Percentiles rank a stretch among this genome's conserved stretches.
Evolutionary conservation across 53 echinoderm and acorn worm species (phyloP).

Genomic region (Paelopatides confundens): DNA sequence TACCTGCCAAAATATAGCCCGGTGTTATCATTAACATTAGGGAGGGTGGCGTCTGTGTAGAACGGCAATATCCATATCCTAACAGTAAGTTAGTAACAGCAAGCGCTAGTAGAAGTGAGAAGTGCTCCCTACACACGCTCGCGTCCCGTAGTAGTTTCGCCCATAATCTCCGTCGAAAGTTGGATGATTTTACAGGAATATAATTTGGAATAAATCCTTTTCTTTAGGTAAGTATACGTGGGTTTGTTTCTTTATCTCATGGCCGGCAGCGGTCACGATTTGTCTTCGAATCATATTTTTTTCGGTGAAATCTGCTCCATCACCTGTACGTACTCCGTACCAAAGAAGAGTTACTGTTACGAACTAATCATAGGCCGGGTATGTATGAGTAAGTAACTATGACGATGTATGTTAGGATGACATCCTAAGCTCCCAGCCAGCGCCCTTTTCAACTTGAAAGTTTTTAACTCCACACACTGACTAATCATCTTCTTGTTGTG

Average conservation of each 20-base stretch:
- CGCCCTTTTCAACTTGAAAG: slow-evolving; percentile 33
- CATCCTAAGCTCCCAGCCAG: slow-evolving; percentile 32
- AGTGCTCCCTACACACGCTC: slow-evolving; percentile 17
- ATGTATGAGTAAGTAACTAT: neutral
- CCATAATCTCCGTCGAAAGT: neutral
- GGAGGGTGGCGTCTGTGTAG: neutral
- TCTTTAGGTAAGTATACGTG: slow-evolving; percentile 4
- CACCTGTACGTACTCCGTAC: neutral
- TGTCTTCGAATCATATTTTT: neutral
- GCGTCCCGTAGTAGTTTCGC: slow-evolving; percentile 39
- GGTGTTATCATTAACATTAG: neutral
- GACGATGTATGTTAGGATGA: slow-evolving; percentile 8
- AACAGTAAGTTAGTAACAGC: no score
- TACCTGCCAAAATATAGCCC: no score
- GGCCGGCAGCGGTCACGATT: neutral
- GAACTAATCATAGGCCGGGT: neutral
- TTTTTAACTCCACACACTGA: no score
- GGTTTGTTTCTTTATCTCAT: neutral
- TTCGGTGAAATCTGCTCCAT: neutral
- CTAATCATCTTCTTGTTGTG: no score
- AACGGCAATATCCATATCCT: neutral
- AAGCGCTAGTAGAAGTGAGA: no score
- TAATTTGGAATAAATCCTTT: slow-evolving; percentile 32
- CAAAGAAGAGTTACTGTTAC: no score
- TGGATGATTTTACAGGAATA: slow-evolving; percentile 45